Percentiles rank a stretch among this genome's conserved stretches.
phyloP scores from a whole-genome alignment of 2,113 vertebrate species.

The Origma solitaria region DNA sequence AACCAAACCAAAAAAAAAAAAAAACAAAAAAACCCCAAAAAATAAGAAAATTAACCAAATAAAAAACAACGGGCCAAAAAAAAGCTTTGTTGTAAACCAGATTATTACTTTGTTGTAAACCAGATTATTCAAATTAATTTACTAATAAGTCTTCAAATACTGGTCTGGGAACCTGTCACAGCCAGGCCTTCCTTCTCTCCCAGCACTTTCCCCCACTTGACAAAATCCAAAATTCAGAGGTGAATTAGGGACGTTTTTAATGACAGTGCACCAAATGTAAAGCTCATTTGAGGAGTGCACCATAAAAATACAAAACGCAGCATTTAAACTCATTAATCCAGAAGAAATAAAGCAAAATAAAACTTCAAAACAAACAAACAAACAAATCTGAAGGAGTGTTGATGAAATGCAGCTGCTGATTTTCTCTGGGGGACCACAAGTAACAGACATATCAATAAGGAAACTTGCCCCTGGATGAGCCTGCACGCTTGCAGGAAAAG shows the following conservation, averaged over 20 bases:
- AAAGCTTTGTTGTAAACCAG: background rate
- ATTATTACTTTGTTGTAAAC: background rate
- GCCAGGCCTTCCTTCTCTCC: background rate
- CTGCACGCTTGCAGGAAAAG: background rate
- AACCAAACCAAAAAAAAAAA: too few species aligned
- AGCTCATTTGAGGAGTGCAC: background rate
- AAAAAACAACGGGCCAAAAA: background rate
- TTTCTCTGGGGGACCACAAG: background rate
- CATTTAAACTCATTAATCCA: background rate
- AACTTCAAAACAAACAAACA: background rate
- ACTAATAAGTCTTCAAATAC: background rate
- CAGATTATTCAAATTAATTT: background rate
- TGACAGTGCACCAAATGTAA: background rate
- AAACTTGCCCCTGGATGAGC: background rate
- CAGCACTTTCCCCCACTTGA: background rate
- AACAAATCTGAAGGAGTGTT: background rate
- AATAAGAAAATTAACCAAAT: too few species aligned
- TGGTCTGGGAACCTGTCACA: background rate
- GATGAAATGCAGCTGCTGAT: background rate
- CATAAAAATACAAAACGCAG: background rate
- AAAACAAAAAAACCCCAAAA: accelerated
- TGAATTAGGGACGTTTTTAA: background rate
- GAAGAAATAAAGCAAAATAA: background rate
- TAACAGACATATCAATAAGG: background rate
- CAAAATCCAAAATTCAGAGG: background rate